phyloP scores from a whole-genome alignment of 1,140 invertebrate species.

The Zaprionus kolodkinae region DNA sequence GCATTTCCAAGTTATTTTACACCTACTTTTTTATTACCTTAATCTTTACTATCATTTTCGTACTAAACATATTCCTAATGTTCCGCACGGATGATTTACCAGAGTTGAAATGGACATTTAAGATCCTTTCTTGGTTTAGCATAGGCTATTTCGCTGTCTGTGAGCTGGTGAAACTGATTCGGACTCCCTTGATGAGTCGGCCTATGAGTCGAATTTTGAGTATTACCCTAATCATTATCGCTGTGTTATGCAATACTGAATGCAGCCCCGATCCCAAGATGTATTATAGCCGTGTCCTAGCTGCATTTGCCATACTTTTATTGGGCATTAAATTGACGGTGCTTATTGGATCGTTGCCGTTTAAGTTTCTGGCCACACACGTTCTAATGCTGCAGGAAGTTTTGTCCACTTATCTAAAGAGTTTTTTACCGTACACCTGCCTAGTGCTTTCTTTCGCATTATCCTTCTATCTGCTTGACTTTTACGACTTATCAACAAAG shows the following conservation, averaged over 20 bases:
- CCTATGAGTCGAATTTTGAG: neutral
- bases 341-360: conserved; percentile 89
- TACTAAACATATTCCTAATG: conserved; percentile 86
- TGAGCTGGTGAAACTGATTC: conserved; percentile 77
- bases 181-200: conserved; percentile 85
- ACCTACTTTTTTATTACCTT: conserved; percentile 89
- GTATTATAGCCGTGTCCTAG: conserved; percentile 84
- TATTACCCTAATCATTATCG: neutral
- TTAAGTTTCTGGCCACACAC: conserved; percentile 87
- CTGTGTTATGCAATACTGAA: neutral
- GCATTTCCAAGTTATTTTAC: conserved; percentile 88
- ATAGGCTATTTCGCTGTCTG: conserved; percentile 85
- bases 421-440: conserved; percentile 90
- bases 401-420: conserved; percentile 90
- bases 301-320: conserved; percentile 89
- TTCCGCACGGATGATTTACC: conserved; percentile 41
- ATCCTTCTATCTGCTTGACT: conserved; percentile 88
- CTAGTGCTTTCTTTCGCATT: conserved; percentile 91
- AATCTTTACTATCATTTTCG: conserved; percentile 87
- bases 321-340: conserved; percentile 89
- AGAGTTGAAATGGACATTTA: conserved; percentile 76
- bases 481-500: conserved; percentile 86
- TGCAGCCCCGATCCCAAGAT: neutral
- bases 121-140: conserved; percentile 84
- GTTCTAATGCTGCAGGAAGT: conserved; percentile 91